These are phyloP conservation scores for Siniperca undulata DNA, from an alignment of 2,797 vertebrate species.

Conservation along the genomic window DNA sequence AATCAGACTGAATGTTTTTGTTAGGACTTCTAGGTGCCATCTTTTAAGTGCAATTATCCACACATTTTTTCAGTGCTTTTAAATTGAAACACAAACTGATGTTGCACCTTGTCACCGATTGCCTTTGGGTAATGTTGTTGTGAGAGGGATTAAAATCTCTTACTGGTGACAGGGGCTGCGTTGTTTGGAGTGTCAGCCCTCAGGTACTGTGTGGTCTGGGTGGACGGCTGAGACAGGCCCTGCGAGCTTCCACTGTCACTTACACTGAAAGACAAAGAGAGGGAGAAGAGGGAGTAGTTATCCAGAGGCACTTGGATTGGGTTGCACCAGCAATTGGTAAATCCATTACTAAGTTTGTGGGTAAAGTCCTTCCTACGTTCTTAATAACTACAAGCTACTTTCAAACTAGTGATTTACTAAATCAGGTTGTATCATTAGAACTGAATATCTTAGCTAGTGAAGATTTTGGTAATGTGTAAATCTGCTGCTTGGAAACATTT, in stretches of 20 bases:
- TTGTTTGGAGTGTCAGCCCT: conserved; percentile 99
- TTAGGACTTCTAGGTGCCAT: neutral
- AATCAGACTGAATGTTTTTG: neutral
- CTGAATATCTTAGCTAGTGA: neutral
- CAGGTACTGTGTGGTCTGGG: conserved; percentile 98
- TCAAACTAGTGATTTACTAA: neutral
- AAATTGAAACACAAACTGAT: conserved; percentile 6
- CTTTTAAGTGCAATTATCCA: neutral
- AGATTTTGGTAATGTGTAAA: neutral
- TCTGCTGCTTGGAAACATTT: no score
- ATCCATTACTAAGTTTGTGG: neutral
- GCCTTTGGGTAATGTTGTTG: neutral
- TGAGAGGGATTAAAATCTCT: conserved; percentile 79
- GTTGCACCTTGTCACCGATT: neutral
- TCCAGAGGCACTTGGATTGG: neutral
- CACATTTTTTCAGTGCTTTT: neutral
- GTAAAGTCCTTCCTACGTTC: neutral
- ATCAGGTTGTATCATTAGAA: neutral
- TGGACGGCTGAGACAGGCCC: conserved; percentile 97
- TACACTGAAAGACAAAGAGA: conserved; percentile 84
- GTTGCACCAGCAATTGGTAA: neutral
- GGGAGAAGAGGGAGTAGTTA: neutral
- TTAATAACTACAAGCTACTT: neutral
- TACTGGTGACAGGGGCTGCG: conserved; percentile 96
- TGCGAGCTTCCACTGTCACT: conserved; percentile 98